Conservation (phyloP, 2,797 vertebrate genomes). For the Nasua narica region DNA sequence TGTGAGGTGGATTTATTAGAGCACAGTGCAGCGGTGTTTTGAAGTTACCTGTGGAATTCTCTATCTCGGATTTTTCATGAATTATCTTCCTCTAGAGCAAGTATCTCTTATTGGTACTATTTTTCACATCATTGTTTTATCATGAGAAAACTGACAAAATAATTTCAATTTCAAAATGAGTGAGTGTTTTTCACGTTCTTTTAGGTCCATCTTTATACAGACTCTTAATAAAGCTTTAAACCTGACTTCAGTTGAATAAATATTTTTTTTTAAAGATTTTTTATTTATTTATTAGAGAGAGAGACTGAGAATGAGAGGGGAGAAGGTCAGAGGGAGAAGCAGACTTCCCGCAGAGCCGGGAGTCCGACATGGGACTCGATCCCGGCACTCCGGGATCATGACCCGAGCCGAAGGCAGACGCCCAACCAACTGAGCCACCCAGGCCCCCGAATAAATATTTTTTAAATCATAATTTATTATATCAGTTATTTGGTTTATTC, state of each 20-base stretch:
- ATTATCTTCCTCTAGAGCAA: background rate
- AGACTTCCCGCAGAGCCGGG: too few species aligned
- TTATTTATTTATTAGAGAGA: too few species aligned
- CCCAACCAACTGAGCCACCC: too few species aligned
- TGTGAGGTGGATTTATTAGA: background rate
- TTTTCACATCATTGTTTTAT: background rate
- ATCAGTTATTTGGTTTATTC: background rate
- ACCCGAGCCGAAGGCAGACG: too few species aligned
- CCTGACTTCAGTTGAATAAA: background rate
- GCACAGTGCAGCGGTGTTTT: background rate
- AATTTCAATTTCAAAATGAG: background rate
- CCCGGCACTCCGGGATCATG: too few species aligned
- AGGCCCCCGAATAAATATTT: background rate
- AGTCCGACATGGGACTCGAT: too few species aligned
- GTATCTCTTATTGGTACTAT: background rate
- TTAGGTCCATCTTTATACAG: background rate
- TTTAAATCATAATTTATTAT: background rate
- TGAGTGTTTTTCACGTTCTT: background rate
- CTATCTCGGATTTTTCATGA: background rate
- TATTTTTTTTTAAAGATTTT: too few species aligned
- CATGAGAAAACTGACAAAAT: background rate
- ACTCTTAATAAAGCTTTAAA: background rate
- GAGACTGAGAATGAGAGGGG: too few species aligned
- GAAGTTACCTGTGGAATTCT: background rate
- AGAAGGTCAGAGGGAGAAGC: too few species aligned